Conservation (phyloP, 2,888 invertebrate species). For the Rambutsinella grinnellia region DNA sequence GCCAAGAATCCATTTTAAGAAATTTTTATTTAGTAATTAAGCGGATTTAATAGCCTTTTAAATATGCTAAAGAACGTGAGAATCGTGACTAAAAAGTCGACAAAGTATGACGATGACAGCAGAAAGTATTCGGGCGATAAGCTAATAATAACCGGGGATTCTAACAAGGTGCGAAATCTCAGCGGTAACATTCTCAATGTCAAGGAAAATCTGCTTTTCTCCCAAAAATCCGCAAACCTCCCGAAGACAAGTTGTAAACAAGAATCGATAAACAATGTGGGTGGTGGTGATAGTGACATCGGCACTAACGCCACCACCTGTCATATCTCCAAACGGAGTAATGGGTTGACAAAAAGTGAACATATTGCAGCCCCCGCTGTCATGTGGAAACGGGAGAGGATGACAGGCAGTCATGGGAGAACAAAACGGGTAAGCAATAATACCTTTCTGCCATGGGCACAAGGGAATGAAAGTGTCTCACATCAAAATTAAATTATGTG, state of each 20-base stretch:
- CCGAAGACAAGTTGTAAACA: neutral
- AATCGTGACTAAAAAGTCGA: conserved; percentile 21
- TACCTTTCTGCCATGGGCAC: neutral
- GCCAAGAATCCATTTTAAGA: too few species aligned
- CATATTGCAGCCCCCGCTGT: conserved; percentile 60
- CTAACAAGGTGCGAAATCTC: too few species aligned
- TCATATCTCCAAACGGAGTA: conserved; percentile 1
- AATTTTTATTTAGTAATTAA: too few species aligned
- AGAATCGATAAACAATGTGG: conserved; percentile 5
- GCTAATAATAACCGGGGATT: too few species aligned
- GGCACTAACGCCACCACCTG: neutral
- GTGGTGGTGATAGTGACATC: conserved; percentile 19
- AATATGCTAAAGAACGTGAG: conserved; percentile 42
- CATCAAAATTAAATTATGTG: neutral
- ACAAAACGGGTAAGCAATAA: conserved; percentile 62
- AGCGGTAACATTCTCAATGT: neutral
- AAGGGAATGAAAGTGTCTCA: neutral
- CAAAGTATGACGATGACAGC: neutral
- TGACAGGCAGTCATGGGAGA: conserved; percentile 59
- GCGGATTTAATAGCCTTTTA: neutral
- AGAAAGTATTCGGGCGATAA: too few species aligned
- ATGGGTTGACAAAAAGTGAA: neutral
- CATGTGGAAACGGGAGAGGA: conserved; percentile 64
- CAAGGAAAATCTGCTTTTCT: neutral
- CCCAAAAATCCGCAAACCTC: neutral